A percentile compares a stretch with the other conserved stretches of the same genome.
These are phyloP conservation scores for Triplophysa tibetana DNA, from an alignment of 2,113 vertebrate genomes.

Conservation along the genomic window DNA sequence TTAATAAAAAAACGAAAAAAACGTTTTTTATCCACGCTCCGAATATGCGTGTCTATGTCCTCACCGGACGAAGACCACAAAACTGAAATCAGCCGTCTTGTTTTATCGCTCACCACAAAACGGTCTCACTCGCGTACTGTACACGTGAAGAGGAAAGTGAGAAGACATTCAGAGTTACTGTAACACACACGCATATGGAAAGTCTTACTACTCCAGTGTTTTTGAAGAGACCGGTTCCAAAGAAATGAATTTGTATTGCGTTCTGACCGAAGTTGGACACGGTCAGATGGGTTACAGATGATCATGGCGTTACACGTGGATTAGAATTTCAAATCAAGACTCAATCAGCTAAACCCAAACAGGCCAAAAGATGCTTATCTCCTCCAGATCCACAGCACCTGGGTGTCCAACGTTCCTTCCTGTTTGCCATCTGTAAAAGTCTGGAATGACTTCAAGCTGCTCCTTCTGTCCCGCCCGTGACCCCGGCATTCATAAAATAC, in stretches of 20 bases:
- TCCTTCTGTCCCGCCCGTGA: conserved; percentile 15
- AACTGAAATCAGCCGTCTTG: conserved; percentile 15
- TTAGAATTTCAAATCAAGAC: conserved; percentile 42
- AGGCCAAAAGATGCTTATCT: neutral
- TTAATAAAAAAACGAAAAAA: too few species aligned
- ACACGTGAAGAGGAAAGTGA: neutral
- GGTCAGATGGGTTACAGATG: neutral
- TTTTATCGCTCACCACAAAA: neutral
- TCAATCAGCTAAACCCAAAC: conserved; percentile 26
- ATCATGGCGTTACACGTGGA: conserved; percentile 23
- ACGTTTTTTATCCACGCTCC: neutral
- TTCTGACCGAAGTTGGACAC: neutral
- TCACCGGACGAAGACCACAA: neutral
- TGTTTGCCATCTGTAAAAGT: conserved; percentile 45
- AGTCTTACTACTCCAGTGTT: conserved; percentile 30
- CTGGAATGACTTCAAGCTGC: conserved; percentile 43
- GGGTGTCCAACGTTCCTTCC: conserved; percentile 28
- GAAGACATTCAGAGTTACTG: conserved; percentile 2
- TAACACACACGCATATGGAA: conserved; percentile 42
- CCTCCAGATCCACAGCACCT: conserved; percentile 3
- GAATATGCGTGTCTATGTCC: neutral
- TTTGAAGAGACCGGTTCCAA: neutral
- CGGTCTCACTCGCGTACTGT: neutral
- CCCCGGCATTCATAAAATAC: conserved; percentile 39
- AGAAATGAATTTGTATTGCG: neutral